Evolutionary conservation across 2,797 vertebrate species (phyloP).

Genomic region (Podargus strigoides): DNA sequence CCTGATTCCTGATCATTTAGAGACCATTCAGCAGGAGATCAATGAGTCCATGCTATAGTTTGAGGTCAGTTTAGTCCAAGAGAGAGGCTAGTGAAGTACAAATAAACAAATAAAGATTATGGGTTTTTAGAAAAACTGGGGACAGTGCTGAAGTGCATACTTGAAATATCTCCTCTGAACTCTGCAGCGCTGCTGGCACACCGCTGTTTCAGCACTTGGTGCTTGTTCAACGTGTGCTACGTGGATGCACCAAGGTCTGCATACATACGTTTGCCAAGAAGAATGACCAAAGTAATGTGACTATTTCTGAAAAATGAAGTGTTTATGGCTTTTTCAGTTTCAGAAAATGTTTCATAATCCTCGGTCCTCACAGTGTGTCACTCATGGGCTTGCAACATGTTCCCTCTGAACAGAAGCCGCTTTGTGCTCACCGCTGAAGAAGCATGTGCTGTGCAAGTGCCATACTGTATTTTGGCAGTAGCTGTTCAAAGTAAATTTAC

Average conservation of each 20-base stretch:
- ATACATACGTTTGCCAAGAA: background rate
- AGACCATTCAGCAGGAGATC: background rate
- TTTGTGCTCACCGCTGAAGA: constrained; percentile 50
- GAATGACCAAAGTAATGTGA: background rate
- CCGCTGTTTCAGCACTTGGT: background rate
- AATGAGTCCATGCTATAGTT: background rate
- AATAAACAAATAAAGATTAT: background rate
- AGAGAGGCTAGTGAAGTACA: background rate
- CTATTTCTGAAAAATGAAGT: constrained; percentile 49
- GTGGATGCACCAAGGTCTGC: constrained; percentile 1
- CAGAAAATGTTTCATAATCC: constrained; percentile 53
- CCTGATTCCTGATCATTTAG: background rate
- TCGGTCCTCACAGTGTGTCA: constrained; percentile 8
- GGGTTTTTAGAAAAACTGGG: background rate
- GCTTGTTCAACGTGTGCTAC: constrained; percentile 1
- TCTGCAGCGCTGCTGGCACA: background rate
- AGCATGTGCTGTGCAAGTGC: constrained; percentile 28
- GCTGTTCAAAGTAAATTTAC: constrained; percentile 39
- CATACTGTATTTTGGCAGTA: constrained; percentile 61
- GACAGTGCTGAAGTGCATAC: background rate
- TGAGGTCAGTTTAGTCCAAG: constrained; percentile 38
- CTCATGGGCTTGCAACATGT: constrained; percentile 35
- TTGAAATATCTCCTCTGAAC: constrained; percentile 22
- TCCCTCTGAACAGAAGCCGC: constrained; percentile 34
- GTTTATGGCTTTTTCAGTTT: constrained; percentile 32